Conservation (phyloP, 2,113 vertebrate species). For the Proteles cristata region DNA sequence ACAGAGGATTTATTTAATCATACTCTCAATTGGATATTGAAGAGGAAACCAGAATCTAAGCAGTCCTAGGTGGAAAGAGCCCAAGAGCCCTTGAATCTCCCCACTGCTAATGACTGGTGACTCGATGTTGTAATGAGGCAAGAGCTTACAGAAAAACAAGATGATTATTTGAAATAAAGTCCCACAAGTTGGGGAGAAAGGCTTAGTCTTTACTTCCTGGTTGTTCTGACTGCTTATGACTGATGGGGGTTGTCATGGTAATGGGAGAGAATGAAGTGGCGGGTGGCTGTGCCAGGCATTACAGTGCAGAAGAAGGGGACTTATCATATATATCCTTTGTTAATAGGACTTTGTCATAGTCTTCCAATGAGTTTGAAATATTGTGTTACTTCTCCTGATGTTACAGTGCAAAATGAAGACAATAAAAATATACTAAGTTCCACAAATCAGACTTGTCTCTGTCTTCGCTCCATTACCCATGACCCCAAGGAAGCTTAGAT, state of each 20-base stretch:
- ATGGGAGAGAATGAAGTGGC: neutral
- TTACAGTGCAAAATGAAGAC: neutral
- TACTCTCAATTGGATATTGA: conserved; percentile 19
- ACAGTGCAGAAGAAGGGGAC: neutral
- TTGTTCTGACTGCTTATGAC: neutral
- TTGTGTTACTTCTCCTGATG: neutral
- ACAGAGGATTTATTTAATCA: neutral
- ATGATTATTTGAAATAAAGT: conserved; percentile 22
- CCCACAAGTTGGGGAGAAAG: neutral
- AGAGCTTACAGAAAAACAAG: conserved; percentile 2
- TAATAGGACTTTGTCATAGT: neutral
- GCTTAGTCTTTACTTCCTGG: conserved; percentile 19
- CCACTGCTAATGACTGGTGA: neutral
- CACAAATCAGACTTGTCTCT: neutral
- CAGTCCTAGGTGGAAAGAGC: neutral
- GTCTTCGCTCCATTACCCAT: neutral
- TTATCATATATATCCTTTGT: neutral
- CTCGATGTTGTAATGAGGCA: neutral
- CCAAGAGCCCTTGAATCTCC: neutral
- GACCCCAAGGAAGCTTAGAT: neutral
- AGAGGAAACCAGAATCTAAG: neutral
- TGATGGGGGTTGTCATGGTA: conserved; percentile 13
- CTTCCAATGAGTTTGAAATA: neutral
- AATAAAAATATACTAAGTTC: neutral
- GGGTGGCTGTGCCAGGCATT: neutral